Percentiles rank a stretch among this genome's conserved stretches.
These are phyloP conservation scores for Diaprepes abbreviatus DNA, from an alignment of 2,888 invertebrate genomes.

Conservation along the genomic window DNA sequence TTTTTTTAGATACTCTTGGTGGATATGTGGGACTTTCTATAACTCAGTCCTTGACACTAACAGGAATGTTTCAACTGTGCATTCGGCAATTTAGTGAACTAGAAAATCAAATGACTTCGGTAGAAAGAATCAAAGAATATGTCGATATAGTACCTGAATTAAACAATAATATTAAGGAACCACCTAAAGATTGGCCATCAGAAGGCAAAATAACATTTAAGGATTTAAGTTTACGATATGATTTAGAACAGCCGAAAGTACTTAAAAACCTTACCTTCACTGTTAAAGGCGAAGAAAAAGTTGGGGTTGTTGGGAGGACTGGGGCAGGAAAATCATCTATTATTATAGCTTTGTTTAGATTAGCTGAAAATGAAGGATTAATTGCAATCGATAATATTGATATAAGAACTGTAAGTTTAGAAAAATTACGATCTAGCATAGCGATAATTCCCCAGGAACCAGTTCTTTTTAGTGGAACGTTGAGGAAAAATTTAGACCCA, in stretches of 20 bases:
- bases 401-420: constrained; percentile 77
- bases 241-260: constrained; percentile 78
- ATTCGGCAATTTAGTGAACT: constrained; percentile 72
- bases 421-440: constrained; percentile 80
- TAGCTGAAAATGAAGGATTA: constrained; percentile 81
- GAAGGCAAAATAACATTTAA: constrained; percentile 78
- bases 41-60: constrained; percentile 63
- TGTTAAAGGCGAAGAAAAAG: constrained; percentile 73
- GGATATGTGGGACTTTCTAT: constrained; percentile 66
- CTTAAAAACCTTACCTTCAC: constrained; percentile 77
- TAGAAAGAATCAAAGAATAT: constrained; percentile 91
- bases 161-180: constrained; percentile 47
- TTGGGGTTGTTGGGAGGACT: constrained; percentile 86
- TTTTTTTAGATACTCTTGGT: constrained; percentile 59
- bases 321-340: constrained; percentile 86
- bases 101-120: constrained; percentile 88
- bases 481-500: constrained; percentile 91
- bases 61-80: constrained; percentile 85
- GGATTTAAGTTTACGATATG: constrained; percentile 79
- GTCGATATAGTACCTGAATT: constrained; percentile 76
- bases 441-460: constrained; percentile 91
- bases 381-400: constrained; percentile 85
- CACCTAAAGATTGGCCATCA: constrained; percentile 75
- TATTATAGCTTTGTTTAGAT: constrained; percentile 82
- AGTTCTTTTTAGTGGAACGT: constrained; percentile 86